These are phyloP conservation scores for Amphipoea lucens DNA, from an alignment of 2,888 invertebrate genomes.

Conservation along the genomic window DNA sequence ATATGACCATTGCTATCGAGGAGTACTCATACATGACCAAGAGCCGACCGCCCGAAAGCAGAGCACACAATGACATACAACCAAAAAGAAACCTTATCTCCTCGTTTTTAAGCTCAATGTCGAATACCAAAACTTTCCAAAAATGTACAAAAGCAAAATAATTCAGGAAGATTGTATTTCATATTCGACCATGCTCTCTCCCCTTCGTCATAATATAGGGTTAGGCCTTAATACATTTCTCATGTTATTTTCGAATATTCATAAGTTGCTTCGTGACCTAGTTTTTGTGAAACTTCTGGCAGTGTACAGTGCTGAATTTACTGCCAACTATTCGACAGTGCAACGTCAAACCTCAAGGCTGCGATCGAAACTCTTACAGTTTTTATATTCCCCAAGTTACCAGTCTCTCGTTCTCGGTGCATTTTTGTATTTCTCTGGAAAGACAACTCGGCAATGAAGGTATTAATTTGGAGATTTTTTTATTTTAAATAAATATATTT, in stretches of 20 bases:
- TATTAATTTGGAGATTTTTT: background rate
- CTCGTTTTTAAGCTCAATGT: slow-evolving; percentile 20
- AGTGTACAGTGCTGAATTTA: slow-evolving; percentile 71
- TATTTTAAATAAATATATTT: too few species aligned
- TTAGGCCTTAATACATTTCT: slow-evolving; percentile 55
- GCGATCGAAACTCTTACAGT: slow-evolving; percentile 65
- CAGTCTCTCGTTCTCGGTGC: slow-evolving; percentile 46
- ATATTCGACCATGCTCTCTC: slow-evolving; percentile 60
- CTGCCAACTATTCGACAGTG: slow-evolving; percentile 72
- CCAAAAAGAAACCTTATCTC: slow-evolving; percentile 20
- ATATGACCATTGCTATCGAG: slow-evolving; percentile 52
- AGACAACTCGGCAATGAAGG: background rate
- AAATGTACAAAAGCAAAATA: slow-evolving; percentile 59
- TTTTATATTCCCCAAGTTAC: slow-evolving; percentile 62
- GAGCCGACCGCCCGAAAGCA: slow-evolving; percentile 42
- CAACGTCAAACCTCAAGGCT: slow-evolving; percentile 72
- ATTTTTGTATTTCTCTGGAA: background rate
- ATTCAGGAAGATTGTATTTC: slow-evolving; percentile 65
- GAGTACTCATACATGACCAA: slow-evolving; percentile 52
- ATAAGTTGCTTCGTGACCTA: slow-evolving; percentile 74
- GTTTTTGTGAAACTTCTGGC: slow-evolving; percentile 73
- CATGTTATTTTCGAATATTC: slow-evolving; percentile 66
- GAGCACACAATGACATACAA: background rate
- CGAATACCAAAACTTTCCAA: background rate
- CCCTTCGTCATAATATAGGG: slow-evolving; percentile 52